phyloP scores from a whole-genome alignment of 2,113 vertebrate genomes.

The Caranx ignobilis region DNA sequence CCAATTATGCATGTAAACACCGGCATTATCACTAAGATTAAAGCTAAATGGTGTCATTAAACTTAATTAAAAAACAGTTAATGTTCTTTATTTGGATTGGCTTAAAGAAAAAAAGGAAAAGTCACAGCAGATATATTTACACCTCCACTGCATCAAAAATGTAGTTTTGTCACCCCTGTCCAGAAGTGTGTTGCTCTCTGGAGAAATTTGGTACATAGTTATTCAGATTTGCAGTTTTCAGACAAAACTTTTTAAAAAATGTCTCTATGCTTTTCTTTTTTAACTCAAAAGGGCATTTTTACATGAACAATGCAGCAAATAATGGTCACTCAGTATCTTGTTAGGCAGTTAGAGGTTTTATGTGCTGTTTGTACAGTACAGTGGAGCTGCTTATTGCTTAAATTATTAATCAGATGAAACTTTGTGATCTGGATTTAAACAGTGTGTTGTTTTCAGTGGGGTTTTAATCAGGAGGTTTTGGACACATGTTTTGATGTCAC shows the following conservation, averaged over 20 bases:
- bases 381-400: background rate
- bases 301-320: background rate
- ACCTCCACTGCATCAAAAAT: background rate
- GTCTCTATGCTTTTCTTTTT: background rate
- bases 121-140: background rate
- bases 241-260: background rate
- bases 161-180: background rate
- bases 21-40: conserved; percentile 2
- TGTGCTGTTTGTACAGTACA: background rate
- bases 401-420: conserved; percentile 12
- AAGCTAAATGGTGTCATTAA: conserved; percentile 11
- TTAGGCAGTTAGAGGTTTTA: background rate
- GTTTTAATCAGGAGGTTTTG: conserved; percentile 30
- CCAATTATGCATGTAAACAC: background rate
- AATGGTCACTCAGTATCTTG: background rate
- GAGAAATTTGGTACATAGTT: background rate
- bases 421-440: conserved; percentile 5
- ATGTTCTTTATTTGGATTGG: background rate
- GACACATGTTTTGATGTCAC: conserved; percentile 12
- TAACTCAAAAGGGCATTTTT: background rate
- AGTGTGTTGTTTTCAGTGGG: conserved; percentile 5
- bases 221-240: background rate
- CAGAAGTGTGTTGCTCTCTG: background rate
- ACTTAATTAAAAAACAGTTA: background rate
- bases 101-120: background rate